Evolutionary conservation across 2,888 invertebrate genomes (phyloP).

Genomic region (Acanthosepion lycidas): DNA sequence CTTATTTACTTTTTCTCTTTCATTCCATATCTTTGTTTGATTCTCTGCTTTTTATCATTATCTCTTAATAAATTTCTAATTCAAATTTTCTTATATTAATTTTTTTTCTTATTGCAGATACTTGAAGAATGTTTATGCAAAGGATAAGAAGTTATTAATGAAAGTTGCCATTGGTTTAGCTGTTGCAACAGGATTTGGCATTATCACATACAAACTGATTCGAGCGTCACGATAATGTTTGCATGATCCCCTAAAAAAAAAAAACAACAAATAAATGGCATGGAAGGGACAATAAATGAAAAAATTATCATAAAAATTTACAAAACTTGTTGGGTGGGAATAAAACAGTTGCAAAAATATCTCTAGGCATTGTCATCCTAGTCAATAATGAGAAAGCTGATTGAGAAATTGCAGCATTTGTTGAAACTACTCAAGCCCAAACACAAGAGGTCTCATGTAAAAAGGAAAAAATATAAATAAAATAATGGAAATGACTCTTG

Average conservation of each 20-base stretch:
- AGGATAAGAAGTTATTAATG: conserved; percentile 51
- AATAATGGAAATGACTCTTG: not conserved
- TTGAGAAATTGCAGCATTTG: not conserved
- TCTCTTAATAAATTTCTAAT: too few species aligned
- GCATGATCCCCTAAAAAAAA: not conserved
- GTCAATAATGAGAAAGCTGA: not conserved
- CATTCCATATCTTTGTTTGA: not conserved
- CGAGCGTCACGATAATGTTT: conserved; percentile 46
- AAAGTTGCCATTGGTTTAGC: conserved; percentile 54
- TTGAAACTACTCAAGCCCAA: not conserved
- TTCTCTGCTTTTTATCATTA: too few species aligned
- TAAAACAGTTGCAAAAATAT: not conserved
- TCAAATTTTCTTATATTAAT: not conserved
- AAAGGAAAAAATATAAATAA: not conserved
- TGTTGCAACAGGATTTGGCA: conserved; percentile 54
- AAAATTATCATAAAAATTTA: not conserved
- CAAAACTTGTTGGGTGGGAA: not conserved
- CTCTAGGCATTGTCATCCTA: not conserved
- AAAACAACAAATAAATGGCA: not conserved
- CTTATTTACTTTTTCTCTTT: not conserved
- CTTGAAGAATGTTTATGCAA: conserved; percentile 51
- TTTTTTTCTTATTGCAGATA: conserved; percentile 50
- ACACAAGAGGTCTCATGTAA: not conserved
- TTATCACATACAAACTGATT: conserved; percentile 52
- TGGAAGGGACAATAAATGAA: not conserved